Base-by-base conservation (phyloP, 1,140 invertebrate genomes). In the Drosophila tsacasi region DNA sequence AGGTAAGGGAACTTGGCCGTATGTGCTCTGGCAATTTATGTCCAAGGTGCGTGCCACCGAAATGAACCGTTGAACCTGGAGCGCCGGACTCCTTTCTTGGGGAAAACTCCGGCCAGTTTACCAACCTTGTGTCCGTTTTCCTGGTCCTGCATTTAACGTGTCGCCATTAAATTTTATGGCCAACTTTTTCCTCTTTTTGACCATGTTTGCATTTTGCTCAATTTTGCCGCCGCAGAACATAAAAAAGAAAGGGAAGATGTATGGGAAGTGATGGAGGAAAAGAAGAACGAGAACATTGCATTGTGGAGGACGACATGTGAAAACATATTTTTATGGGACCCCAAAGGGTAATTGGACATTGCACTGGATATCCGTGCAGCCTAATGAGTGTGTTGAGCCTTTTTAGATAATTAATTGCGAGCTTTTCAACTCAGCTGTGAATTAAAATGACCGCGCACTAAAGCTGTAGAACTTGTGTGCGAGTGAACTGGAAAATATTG, bases 261-360 rank as follows among this genome's bases (percentile, higher is more conserved):
- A 50, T 42, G 47, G 30, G 17, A 12, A 23, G 44, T 5, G 7
- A 30, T 25, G 10, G 50, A n/a, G 54, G 30, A 73, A 60, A 49
- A 40, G 35, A 19, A 35, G 54, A 12, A 30, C 19, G 58, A 71
- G 52, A 52, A 61, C 52, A 61, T 61, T 74, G 71, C 71, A 74
- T 61, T 74, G 71, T 73, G 71, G 71, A 60, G 71, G 68, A 60
- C 71, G 60, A 59, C 54, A 79, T 79, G 75, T 78, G 77, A 73
- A 80, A 79, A 79, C 76, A 73, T 80, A 80, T 73, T 79, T 79
- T 79, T 73, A 80, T 79, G 67, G 76, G 60, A 80, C 76, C 76
- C 75, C 54, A 64, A 80, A 65, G 76, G 61, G 62, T 80, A 69
- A 80, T 78, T 77, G 61, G 62, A 60, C 72, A 68, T 46, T 63